A percentile compares a stretch with the other conserved stretches of the same genome.
Conservation (phyloP, 2,797 vertebrate species). For the Acanthurus tractus region DNA sequence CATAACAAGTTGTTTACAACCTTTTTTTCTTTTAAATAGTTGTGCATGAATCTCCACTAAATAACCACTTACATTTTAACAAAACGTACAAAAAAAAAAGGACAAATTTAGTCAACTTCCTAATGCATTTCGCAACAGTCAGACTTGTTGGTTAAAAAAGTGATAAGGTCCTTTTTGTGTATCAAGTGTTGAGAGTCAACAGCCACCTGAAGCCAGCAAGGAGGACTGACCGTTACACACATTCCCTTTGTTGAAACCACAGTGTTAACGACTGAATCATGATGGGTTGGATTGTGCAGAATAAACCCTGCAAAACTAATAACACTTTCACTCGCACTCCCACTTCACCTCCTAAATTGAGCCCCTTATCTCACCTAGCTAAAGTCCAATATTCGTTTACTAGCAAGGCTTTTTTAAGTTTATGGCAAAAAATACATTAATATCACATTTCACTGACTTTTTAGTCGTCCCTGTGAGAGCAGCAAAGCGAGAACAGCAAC, state of each 20-base stretch:
- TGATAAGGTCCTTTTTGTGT: slow-evolving; percentile 9
- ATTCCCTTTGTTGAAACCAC: slow-evolving; percentile 13
- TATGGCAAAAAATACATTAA: slow-evolving; percentile 43
- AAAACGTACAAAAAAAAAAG: too few relatives aligned
- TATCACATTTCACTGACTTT: slow-evolving; percentile 57
- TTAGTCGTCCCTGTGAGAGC: slow-evolving; percentile 45
- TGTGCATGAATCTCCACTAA: not conserved
- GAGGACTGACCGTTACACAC: not conserved
- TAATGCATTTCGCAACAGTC: slow-evolving; percentile 9
- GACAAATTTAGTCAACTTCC: not conserved
- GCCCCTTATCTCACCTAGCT: slow-evolving; percentile 56
- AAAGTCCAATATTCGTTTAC: slow-evolving; percentile 55
- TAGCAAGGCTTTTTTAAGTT: slow-evolving; percentile 30
- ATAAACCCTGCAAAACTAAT: slow-evolving; percentile 46
- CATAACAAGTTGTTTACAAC: too few relatives aligned
- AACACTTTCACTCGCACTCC: slow-evolving; percentile 29
- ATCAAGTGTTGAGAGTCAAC: slow-evolving; percentile 20
- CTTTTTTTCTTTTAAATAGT: not conserved
- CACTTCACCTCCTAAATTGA: slow-evolving; percentile 40
- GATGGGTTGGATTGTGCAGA: slow-evolving; percentile 27
- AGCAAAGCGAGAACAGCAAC: slow-evolving; percentile 34
- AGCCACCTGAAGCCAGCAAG: slow-evolving; percentile 20
- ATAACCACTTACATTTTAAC: not conserved
- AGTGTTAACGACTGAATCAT: slow-evolving; percentile 32
- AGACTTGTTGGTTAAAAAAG: slow-evolving; percentile 29